Base-by-base conservation (phyloP, 2,113 vertebrate genomes). In the Sterrhoptilus dennistouni region DNA sequence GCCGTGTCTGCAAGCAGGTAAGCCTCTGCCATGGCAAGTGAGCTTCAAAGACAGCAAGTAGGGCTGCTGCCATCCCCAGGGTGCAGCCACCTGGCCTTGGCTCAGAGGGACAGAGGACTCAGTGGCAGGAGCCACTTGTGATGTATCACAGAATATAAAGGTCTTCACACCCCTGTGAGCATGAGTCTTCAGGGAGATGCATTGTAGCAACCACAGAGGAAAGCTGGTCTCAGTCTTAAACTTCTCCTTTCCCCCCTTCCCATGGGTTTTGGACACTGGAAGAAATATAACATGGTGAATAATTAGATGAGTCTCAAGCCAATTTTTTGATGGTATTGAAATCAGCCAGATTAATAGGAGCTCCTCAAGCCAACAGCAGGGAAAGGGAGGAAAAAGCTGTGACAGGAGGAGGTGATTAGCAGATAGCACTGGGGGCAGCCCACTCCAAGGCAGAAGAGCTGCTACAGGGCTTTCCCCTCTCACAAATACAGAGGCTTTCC, bases 171-270 rank as follows among this genome's bases (percentile, higher is more conserved):
- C 45, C 50, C 35, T 6, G 27, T 8, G 9, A 75, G 20, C 50
- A 27, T 0, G 0, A 38, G 44, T 21, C 49, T 50, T n/a, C 4
- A 0, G 57, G 33, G 57, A 84, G 29, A 12, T 0, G 6, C 38
- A 12, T 3, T 61, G 38, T 35, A 44, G 44, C 6, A 2, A 10
- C 31, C 59, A 11, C 23, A 50, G 52, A 33, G 56, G 35, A 94
- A 89, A 91, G n/a, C 14, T 76, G 57, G 27, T 31, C 56, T 47
- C 11, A 5, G 40, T n/a, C 42, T 50, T 42, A 29, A 59, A 7
- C 33, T 24, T 72, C 27, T 79, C 33, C 19, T 70, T 65, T 23
- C 9, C 38, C 52, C 42, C 12, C 68, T 78, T 79, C n/a, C 29
- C n/a, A 3, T 0, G 12, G 13, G 33, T 77, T 85, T 69, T 63